Conservation (phyloP, 2,888 invertebrate species). For the Harmothoe impar region DNA sequence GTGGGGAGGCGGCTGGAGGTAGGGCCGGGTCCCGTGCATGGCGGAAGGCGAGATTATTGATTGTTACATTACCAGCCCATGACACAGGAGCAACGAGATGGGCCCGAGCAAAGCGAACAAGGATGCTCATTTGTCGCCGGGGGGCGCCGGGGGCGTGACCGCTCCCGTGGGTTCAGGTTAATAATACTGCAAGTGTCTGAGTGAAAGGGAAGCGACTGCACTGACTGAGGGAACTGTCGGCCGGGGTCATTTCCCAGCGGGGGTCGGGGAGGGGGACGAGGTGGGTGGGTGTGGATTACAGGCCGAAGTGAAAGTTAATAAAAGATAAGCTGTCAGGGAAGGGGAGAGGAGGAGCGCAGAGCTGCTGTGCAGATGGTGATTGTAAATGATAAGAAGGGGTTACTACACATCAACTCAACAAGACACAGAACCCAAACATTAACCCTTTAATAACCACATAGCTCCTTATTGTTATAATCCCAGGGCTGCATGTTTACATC, state of each 20-base stretch:
- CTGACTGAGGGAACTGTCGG: neutral
- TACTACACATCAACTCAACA: neutral
- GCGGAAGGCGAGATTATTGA: slow-evolving; percentile 34
- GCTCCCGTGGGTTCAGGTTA: neutral
- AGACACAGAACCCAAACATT: neutral
- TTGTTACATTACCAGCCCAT: slow-evolving; percentile 59
- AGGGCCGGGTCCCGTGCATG: neutral
- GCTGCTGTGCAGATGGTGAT: neutral
- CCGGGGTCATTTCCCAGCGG: slow-evolving; percentile 43
- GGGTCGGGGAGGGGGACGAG: neutral
- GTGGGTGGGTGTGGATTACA: slow-evolving; percentile 7
- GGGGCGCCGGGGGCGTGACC: slow-evolving; percentile 31
- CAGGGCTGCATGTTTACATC: neutral
- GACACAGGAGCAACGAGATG: slow-evolving; percentile 57
- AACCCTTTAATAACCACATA: too few relatives aligned
- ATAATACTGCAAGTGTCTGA: neutral
- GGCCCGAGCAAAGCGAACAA: slow-evolving; percentile 49
- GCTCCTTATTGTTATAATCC: too few relatives aligned
- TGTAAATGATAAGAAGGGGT: neutral
- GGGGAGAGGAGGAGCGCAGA: neutral
- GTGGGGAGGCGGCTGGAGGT: too few relatives aligned
- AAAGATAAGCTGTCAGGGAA: slow-evolving; percentile 1
- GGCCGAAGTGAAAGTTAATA: slow-evolving; percentile 47
- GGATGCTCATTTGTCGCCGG: slow-evolving; percentile 25
- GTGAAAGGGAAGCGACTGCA: neutral